phyloP scores from a whole-genome alignment of 2,888 invertebrate species.

The Dinocampus coccinellae region DNA sequence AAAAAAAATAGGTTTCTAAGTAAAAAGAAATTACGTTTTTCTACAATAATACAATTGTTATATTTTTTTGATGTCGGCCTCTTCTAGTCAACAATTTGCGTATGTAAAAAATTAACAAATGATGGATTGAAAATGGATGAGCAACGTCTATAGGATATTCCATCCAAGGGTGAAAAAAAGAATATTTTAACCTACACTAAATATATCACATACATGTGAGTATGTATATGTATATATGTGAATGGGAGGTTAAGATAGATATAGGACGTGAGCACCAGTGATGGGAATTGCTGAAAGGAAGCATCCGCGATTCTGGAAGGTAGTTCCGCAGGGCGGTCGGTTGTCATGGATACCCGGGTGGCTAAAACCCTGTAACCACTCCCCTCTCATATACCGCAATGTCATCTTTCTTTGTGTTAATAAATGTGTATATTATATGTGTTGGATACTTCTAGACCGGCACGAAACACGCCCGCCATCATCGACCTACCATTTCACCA shows the following conservation, averaged over 20 bases:
- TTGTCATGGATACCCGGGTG: constrained; percentile 67
- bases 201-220: not conserved
- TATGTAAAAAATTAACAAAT: too few species aligned
- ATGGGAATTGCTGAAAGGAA: constrained; percentile 47
- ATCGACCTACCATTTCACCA: constrained; percentile 69
- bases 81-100: too few species aligned
- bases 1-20: too few species aligned
- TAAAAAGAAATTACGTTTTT: too few species aligned
- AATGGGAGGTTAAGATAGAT: constrained; percentile 28
- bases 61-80: too few species aligned
- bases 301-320: constrained; percentile 65
- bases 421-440: constrained; percentile 1
- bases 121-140: too few species aligned
- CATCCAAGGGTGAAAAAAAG: too few species aligned
- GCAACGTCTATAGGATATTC: too few species aligned
- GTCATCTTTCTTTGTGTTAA: constrained; percentile 42
- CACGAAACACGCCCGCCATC: constrained; percentile 63
- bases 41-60: too few species aligned
- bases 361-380: constrained; percentile 64
- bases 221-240: constrained; percentile 27
- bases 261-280: constrained; percentile 4
- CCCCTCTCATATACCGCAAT: constrained; percentile 40
- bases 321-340: constrained; percentile 66
- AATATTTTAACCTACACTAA: too few species aligned
- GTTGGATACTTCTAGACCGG: constrained; percentile 45